These are phyloP conservation scores for Aegotheles bennettii DNA, from an alignment of 2,113 vertebrate genomes.

Conservation along the genomic window DNA sequence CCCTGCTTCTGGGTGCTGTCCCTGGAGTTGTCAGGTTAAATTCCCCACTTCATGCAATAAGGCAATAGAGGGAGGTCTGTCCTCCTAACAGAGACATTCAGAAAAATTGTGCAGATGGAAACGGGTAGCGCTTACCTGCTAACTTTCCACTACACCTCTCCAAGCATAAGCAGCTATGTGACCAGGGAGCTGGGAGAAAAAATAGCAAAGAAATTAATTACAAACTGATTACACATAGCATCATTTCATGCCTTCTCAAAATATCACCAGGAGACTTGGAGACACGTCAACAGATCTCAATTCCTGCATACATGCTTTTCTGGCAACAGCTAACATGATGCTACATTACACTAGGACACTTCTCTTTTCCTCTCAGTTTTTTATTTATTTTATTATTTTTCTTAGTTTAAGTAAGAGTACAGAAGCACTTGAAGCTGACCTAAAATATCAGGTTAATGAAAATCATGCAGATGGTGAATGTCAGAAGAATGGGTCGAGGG, in stretches of 20 bases:
- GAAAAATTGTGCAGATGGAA: background rate
- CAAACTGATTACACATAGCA: background rate
- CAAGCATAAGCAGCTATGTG: background rate
- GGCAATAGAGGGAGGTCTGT: background rate
- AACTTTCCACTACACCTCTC: background rate
- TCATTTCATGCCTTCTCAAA: background rate
- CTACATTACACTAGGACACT: background rate
- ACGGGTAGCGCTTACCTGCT: background rate
- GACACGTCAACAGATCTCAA: background rate
- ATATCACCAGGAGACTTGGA: background rate
- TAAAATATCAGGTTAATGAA: background rate
- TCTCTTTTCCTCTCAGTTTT: background rate
- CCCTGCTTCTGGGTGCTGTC: background rate
- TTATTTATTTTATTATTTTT: background rate
- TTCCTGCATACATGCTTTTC: background rate
- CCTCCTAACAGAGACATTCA: background rate
- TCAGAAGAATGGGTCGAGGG: background rate
- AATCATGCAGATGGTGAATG: background rate
- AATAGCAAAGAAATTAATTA: background rate
- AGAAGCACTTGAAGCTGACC: background rate
- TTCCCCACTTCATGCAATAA: background rate
- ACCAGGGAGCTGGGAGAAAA: background rate
- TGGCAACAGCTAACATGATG: background rate
- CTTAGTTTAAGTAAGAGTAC: background rate
- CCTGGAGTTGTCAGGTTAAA: background rate